Evolutionary conservation across 2,888 invertebrate species (phyloP).

Genomic region (Colostygia pectinataria): DNA sequence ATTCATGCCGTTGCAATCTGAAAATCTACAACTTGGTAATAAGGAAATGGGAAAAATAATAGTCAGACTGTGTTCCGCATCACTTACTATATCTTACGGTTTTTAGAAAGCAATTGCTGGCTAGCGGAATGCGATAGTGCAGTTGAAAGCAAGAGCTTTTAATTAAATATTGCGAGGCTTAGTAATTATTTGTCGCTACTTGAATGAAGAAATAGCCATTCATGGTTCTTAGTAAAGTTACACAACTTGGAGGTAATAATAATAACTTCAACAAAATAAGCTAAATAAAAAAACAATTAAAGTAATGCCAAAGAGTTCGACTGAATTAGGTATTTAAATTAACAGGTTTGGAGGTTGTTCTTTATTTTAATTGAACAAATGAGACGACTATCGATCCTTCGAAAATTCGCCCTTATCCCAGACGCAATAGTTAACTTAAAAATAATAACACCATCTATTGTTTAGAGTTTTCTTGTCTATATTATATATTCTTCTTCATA

Average conservation of each 20-base stretch:
- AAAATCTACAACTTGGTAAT: slow-evolving; percentile 36
- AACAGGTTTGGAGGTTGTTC: too few species aligned
- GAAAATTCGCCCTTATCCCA: too few species aligned
- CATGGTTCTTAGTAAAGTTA: neutral
- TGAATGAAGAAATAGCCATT: slow-evolving; percentile 8
- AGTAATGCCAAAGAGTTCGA: too few species aligned
- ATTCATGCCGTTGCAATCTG: slow-evolving; percentile 62
- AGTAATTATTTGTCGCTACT: slow-evolving; percentile 6
- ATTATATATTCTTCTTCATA: too few species aligned
- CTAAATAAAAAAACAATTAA: too few species aligned
- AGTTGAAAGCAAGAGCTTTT: slow-evolving; percentile 5
- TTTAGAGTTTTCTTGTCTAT: too few species aligned
- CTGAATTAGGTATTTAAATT: too few species aligned
- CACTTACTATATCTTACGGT: slow-evolving; percentile 18
- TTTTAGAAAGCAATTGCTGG: slow-evolving; percentile 23
- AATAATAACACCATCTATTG: too few species aligned
- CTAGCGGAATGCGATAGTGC: neutral
- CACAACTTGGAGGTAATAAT: neutral
- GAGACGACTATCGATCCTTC: too few species aligned
- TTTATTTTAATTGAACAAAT: too few species aligned
- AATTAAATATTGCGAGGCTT: slow-evolving; percentile 11
- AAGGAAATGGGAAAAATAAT: slow-evolving; percentile 32
- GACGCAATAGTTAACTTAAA: too few species aligned
- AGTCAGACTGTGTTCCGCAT: slow-evolving; percentile 20
- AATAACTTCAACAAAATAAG: too few species aligned